phyloP scores from a whole-genome alignment of 2,113 vertebrate genomes.

The Stomatorhinus ivindoensis region DNA sequence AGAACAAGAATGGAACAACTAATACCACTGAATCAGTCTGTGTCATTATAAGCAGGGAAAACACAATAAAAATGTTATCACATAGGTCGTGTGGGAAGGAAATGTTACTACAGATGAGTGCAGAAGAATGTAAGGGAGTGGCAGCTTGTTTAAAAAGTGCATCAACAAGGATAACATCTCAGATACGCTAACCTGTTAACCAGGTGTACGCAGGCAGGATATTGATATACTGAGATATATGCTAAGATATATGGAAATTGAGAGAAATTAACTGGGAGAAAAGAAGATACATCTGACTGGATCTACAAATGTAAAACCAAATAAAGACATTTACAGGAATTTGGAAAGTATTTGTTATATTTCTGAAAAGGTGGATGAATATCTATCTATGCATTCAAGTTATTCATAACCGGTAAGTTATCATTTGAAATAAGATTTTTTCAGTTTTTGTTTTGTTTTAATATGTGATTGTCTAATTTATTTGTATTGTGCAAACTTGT shows the following conservation, averaged over 20 bases:
- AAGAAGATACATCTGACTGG: background rate
- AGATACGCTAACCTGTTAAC: background rate
- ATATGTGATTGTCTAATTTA: background rate
- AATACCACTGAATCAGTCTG: background rate
- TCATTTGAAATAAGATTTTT: background rate
- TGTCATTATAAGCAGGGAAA: background rate
- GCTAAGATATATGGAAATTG: background rate
- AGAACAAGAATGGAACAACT: background rate
- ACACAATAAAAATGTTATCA: background rate
- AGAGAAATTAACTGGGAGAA: background rate
- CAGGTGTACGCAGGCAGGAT: background rate
- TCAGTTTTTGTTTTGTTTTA: background rate
- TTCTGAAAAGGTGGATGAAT: background rate
- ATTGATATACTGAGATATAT: background rate
- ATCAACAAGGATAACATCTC: background rate
- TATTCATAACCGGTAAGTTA: background rate
- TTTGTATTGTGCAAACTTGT: background rate
- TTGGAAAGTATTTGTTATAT: background rate
- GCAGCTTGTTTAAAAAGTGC: background rate
- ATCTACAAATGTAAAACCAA: background rate
- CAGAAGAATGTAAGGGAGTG: background rate
- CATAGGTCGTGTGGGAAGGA: background rate
- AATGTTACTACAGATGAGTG: background rate
- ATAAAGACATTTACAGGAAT: background rate
- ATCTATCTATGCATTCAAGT: background rate